Evolutionary conservation across 2,113 vertebrate species (phyloP).

Genomic region (Nesospiza acunhae): DNA sequence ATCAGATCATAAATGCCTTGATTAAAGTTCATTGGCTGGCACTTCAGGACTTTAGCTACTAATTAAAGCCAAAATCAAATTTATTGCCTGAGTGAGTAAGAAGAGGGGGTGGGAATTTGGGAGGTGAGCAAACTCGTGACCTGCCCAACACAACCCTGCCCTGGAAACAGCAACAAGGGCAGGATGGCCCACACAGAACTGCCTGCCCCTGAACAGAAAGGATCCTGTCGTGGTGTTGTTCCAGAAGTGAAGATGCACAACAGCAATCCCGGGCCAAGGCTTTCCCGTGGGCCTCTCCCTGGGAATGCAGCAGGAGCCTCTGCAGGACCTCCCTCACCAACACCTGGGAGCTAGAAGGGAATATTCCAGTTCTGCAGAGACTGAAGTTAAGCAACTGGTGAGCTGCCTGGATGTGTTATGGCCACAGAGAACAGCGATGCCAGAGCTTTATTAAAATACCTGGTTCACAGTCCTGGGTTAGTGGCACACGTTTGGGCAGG

Average conservation of each 20-base stretch:
- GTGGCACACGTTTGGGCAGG: neutral
- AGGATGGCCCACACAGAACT: neutral
- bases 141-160: neutral
- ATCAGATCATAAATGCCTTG: neutral
- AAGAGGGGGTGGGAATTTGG: neutral
- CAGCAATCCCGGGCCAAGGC: neutral
- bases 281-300: neutral
- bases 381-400: neutral
- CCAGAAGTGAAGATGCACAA: neutral
- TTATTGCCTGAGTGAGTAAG: neutral
- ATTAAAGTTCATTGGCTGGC: neutral
- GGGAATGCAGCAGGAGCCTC: neutral
- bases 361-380: conserved; percentile 20
- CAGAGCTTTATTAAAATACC: neutral
- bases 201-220: neutral
- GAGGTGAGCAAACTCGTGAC: neutral
- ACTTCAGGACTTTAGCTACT: neutral
- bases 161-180: neutral
- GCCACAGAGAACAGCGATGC: neutral
- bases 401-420: neutral
- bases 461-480: neutral
- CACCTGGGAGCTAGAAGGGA: rapidly evolving
- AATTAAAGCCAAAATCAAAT: neutral
- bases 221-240: rapidly evolving
- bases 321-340: neutral